These are phyloP conservation scores for Drosophila austrosaltans DNA, from an alignment of 2,888 invertebrate genomes.

Conservation along the genomic window DNA sequence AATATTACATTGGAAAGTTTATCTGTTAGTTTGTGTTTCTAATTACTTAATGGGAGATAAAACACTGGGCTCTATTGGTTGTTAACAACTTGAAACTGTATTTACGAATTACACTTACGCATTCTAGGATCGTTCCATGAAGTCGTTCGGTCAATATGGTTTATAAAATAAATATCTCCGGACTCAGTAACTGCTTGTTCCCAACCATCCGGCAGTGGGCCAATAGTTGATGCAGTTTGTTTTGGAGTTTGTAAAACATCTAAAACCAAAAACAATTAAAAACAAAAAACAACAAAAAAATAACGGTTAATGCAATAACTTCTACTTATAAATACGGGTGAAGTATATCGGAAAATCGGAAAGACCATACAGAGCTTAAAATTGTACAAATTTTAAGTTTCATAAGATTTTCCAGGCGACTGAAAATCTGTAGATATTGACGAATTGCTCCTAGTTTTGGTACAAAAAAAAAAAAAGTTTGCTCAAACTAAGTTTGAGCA, in stretches of 20 bases:
- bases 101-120: slow-evolving; percentile 87
- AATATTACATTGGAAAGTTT: not conserved
- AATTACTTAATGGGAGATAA: not conserved
- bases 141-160: slow-evolving; percentile 96
- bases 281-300: slow-evolving; percentile 22
- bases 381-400: no score
- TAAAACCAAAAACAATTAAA: slow-evolving; percentile 49
- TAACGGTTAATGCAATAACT: slow-evolving; percentile 23
- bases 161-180: slow-evolving; percentile 92
- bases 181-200: slow-evolving; percentile 95
- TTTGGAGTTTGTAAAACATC: slow-evolving; percentile 77
- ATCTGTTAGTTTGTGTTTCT: slow-evolving; percentile 3
- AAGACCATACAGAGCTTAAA: not conserved
- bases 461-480: no score
- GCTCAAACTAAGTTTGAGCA: no score
- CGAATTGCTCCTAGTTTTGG: no score
- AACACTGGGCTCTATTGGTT: not conserved
- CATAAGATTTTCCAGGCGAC: no score
- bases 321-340: slow-evolving; percentile 1
- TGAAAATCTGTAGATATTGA: no score
- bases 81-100: slow-evolving; percentile 5
- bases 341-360: slow-evolving; percentile 3
- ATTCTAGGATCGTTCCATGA: slow-evolving; percentile 99
- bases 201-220: slow-evolving; percentile 95
- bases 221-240: slow-evolving; percentile 73